Evolutionary conservation across 1,140 invertebrate species (phyloP).

Genomic region (Neocloeon triangulifer): DNA sequence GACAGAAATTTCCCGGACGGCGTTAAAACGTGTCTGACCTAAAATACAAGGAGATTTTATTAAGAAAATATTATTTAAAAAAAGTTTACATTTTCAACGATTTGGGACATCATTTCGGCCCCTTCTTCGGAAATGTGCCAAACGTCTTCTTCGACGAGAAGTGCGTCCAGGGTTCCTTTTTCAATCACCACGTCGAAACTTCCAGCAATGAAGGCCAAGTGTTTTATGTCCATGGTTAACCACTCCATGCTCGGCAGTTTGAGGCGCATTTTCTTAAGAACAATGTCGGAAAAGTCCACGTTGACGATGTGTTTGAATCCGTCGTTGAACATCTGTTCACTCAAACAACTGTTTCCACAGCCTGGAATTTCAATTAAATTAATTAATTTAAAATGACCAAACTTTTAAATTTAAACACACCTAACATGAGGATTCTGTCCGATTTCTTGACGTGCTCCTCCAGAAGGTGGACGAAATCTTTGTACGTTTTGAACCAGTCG

Average conservation of each 20-base stretch:
- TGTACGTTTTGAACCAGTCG: slow-evolving; percentile 17
- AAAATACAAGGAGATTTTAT: too few species aligned
- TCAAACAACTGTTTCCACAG: slow-evolving; percentile 25
- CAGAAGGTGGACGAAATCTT: slow-evolving; percentile 11
- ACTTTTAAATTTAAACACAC: too few species aligned
- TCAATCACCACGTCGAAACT: slow-evolving; percentile 26
- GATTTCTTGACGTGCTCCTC: slow-evolving; percentile 8
- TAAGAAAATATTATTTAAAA: neutral
- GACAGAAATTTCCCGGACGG: neutral
- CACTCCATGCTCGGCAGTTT: slow-evolving; percentile 14
- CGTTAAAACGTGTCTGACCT: neutral
- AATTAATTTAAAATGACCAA: too few species aligned
- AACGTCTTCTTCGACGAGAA: slow-evolving; percentile 23
- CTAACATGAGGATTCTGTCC: slow-evolving; percentile 12
- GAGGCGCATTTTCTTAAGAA: slow-evolving; percentile 19
- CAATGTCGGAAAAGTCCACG: slow-evolving; percentile 22
- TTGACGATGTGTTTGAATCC: slow-evolving; percentile 21
- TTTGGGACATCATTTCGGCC: slow-evolving; percentile 13
- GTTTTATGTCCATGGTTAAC: slow-evolving; percentile 18
- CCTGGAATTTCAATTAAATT: slow-evolving; percentile 13
- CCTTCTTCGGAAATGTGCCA: slow-evolving; percentile 19
- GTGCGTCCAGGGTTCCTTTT: slow-evolving; percentile 25
- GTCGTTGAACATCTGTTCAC: slow-evolving; percentile 19
- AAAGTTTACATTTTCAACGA: slow-evolving; percentile 14
- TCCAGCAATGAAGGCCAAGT: slow-evolving; percentile 14